These are phyloP conservation scores for Beroe forskalii DNA, from an alignment of 37 sponge, comb jelly and placozoan genomes.

Conservation along the genomic window DNA sequence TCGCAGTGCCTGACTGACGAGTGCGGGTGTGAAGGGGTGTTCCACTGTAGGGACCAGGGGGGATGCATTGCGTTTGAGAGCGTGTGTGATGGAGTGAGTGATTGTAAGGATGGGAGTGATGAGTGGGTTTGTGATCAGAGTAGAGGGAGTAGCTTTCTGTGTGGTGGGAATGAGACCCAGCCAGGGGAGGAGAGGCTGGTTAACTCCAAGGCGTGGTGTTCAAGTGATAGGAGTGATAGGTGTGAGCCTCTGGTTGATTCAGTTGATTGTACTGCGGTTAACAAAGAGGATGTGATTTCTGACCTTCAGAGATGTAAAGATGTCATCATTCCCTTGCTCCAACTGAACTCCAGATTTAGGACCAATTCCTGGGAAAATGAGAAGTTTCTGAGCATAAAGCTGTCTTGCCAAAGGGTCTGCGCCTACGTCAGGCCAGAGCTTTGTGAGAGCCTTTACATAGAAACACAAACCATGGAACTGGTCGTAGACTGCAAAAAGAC, in stretches of 20 bases:
- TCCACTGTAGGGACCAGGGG: neutral
- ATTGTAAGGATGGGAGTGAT: neutral
- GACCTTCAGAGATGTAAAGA: neutral
- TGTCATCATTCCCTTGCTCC: neutral
- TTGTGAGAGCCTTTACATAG: neutral
- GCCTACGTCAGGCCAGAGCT: neutral
- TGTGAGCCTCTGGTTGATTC: neutral
- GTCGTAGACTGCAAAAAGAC: neutral
- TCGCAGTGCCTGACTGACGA: neutral
- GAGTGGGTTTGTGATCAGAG: neutral
- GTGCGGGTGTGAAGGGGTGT: neutral
- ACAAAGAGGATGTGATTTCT: neutral
- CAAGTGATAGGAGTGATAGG: neutral
- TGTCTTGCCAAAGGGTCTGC: neutral
- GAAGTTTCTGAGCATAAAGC: neutral
- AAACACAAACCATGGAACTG: neutral
- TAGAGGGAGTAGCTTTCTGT: neutral
- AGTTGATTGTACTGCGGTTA: neutral
- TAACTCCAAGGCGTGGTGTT: neutral
- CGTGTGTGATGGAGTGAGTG: neutral
- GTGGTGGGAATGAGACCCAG: neutral
- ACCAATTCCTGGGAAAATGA: neutral
- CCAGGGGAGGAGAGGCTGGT: neutral
- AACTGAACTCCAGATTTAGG: neutral
- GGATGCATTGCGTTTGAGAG: neutral